A percentile compares a stretch with the other conserved stretches of the same genome.
phyloP scores from a whole-genome alignment of 2,888 invertebrate species.

The Polylopha cassiicola region DNA sequence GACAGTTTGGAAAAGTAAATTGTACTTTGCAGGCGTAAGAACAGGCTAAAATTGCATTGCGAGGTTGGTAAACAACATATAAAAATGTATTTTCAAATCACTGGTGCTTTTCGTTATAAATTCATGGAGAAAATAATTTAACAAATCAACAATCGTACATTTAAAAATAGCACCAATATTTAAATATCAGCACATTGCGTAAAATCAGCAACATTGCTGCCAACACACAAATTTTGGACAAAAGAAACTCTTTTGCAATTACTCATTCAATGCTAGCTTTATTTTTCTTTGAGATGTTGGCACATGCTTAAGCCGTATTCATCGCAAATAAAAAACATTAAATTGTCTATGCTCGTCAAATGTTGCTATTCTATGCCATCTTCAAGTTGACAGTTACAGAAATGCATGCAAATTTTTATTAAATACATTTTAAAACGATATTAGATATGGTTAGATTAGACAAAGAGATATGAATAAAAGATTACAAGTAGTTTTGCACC shows the following conservation, averaged over 20 bases:
- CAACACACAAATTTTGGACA: slow-evolving; percentile 37
- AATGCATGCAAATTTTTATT: slow-evolving; percentile 20
- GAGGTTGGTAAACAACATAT: slow-evolving; percentile 36
- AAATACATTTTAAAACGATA: slow-evolving; percentile 20
- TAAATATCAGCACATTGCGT: slow-evolving; percentile 60
- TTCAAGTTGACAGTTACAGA: slow-evolving; percentile 13
- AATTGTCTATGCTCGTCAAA: slow-evolving; percentile 14
- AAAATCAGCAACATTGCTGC: slow-evolving; percentile 38
- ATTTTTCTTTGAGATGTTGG: too few species aligned
- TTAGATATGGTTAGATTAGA: slow-evolving; percentile 34
- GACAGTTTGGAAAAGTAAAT: slow-evolving; percentile 43
- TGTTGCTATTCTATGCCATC: slow-evolving; percentile 9
- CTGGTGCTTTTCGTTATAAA: slow-evolving; percentile 45
- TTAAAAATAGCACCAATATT: slow-evolving; percentile 72
- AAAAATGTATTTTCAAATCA: slow-evolving; percentile 52
- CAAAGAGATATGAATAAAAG: slow-evolving; percentile 25
- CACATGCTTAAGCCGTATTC: too few species aligned
- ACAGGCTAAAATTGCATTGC: slow-evolving; percentile 35
- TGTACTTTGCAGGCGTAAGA: slow-evolving; percentile 60
- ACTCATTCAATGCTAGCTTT: too few species aligned
- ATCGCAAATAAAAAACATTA: slow-evolving; percentile 18
- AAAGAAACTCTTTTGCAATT: slow-evolving; percentile 44
- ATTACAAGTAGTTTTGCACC: slow-evolving; percentile 47
- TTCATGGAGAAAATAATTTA: slow-evolving; percentile 23
- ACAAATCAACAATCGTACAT: slow-evolving; percentile 29